These are phyloP conservation scores for Falco rusticolus DNA, from an alignment of 2,797 vertebrate genomes.

Conservation along the genomic window DNA sequence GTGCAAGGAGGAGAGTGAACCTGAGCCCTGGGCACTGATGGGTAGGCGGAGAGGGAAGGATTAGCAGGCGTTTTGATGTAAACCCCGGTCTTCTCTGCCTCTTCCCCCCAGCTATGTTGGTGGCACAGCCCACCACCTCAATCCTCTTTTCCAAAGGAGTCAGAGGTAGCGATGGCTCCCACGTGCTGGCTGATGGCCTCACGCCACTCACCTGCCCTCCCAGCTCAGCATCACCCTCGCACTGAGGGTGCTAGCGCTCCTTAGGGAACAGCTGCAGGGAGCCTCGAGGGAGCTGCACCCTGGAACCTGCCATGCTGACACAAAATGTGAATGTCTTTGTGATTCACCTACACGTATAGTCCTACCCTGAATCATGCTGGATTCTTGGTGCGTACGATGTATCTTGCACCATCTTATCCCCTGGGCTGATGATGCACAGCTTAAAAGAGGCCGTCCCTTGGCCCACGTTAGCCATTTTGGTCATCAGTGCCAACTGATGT, in stretches of 20 bases:
- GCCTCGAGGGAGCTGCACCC: not conserved
- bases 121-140: not conserved
- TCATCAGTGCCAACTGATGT: not conserved
- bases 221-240: not conserved
- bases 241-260: accelerated
- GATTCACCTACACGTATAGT: not conserved
- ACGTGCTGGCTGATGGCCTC: not conserved
- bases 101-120: not conserved
- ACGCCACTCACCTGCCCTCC: not conserved
- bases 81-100: not conserved
- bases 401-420: not conserved
- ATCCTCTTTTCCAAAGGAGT: not conserved
- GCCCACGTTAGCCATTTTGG: not conserved
- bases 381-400: not conserved
- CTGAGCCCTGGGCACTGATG: not conserved
- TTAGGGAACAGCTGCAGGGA: not conserved
- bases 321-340: accelerated
- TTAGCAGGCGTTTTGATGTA: not conserved
- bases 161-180: not conserved
- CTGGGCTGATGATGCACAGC: not conserved
- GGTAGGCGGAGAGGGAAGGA: not conserved
- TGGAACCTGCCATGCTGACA: not conserved
- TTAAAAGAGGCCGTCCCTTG: not conserved
- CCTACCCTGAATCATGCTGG: not conserved
- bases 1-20: not conserved